phyloP scores from a whole-genome alignment of 2,797 vertebrate species.

The Carapus acus region DNA sequence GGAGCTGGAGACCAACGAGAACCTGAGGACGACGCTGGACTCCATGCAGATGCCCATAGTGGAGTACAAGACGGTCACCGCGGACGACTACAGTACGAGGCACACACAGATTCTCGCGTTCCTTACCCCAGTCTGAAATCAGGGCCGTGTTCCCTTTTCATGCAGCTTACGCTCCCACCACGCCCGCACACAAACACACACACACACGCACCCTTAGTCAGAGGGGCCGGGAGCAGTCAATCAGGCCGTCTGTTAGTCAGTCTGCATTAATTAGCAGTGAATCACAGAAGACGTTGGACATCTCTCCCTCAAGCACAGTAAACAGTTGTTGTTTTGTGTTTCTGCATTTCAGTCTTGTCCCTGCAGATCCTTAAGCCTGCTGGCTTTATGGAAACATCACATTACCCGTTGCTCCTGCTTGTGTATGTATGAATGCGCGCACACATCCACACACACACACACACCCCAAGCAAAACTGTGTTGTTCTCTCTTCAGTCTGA shows the following conservation, averaged over 20 bases:
- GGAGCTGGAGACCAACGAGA: constrained; percentile 84
- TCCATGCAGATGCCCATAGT: constrained; percentile 88
- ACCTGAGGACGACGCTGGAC: constrained; percentile 73
- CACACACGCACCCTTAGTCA: too few species aligned
- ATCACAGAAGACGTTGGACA: too few species aligned
- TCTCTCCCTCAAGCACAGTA: too few species aligned
- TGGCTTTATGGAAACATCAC: constrained; percentile 76
- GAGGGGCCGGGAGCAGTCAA: too few species aligned
- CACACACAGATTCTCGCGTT: too few species aligned
- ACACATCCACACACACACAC: not conserved
- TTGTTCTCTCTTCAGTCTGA: not conserved
- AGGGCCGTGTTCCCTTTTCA: too few species aligned
- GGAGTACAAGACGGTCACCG: constrained; percentile 80
- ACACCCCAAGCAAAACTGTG: not conserved
- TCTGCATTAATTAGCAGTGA: too few species aligned
- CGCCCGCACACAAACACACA: too few species aligned
- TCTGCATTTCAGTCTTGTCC: constrained; percentile 73
- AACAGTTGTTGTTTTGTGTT: too few species aligned
- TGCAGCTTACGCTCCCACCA: too few species aligned
- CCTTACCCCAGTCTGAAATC: too few species aligned
- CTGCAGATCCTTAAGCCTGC: constrained; percentile 94
- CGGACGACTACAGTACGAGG: constrained; percentile 85
- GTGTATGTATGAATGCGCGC: constrained; percentile 77
- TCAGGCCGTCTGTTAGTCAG: too few species aligned
- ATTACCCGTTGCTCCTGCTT: constrained; percentile 90